Percentiles rank a stretch among this genome's conserved stretches.
These are phyloP conservation scores for Apamea crenata DNA, from an alignment of 2,888 invertebrate species.

Conservation along the genomic window DNA sequence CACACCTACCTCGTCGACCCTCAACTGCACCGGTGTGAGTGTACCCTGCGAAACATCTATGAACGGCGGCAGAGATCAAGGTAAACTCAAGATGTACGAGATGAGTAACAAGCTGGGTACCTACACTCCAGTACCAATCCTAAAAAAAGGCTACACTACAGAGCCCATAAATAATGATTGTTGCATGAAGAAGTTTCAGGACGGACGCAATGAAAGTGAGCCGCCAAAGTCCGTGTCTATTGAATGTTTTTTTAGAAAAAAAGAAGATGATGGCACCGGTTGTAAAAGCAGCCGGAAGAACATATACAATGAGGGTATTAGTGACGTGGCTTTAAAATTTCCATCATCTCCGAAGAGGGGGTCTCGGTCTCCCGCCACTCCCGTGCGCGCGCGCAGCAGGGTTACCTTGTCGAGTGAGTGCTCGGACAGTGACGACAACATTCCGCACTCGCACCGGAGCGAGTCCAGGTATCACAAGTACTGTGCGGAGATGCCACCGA, in stretches of 20 bases:
- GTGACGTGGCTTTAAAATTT: constrained; percentile 66
- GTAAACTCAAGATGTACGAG: constrained; percentile 39
- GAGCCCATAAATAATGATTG: constrained; percentile 11
- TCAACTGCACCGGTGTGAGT: constrained; percentile 56
- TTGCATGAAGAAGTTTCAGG: background rate
- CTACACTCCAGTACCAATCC: constrained; percentile 59
- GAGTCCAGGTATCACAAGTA: constrained; percentile 78
- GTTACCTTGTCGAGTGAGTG: background rate
- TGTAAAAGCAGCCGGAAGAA: constrained; percentile 65
- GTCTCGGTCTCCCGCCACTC: background rate
- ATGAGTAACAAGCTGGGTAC: constrained; percentile 27
- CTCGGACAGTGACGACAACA: constrained; percentile 54
- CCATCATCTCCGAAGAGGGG: constrained; percentile 27
- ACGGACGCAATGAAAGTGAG: constrained; percentile 13
- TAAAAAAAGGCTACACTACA: constrained; percentile 54
- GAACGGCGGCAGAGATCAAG: constrained; percentile 59
- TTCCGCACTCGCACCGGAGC: constrained; percentile 74
- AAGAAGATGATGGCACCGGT: background rate
- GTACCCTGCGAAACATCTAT: constrained; percentile 4
- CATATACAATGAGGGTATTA: constrained; percentile 83
- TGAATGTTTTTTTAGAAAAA: constrained; percentile 39
- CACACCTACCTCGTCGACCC: constrained; percentile 54
- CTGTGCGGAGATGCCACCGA: constrained; percentile 67
- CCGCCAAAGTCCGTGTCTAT: constrained; percentile 14
- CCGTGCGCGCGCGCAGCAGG: constrained; percentile 16